Base-by-base conservation (phyloP, 2,888 invertebrate genomes). In the Keiferia lycopersicella region DNA sequence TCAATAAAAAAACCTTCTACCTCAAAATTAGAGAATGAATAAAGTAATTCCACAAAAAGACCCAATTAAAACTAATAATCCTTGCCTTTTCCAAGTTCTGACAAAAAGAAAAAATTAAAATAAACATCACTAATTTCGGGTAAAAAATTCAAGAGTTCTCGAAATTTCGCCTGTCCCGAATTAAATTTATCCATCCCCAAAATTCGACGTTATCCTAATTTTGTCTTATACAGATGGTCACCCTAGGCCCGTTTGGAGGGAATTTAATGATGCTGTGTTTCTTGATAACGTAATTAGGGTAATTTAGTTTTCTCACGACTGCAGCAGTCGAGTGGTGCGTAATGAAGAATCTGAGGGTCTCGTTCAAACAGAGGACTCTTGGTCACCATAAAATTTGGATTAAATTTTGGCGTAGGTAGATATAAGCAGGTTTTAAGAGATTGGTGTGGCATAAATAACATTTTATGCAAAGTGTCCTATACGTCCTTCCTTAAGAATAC, bases 201-300 rank as follows among this genome's bases (percentile, higher is more conserved):
- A 58, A 16, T 39, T 39, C 58, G 12, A 18, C 39, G 16, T 58
- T 58, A 58, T 58, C 58, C 58, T 58, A 58, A 58, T 58, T 58
- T 39, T 58, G 58, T 58, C 39, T 20, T 26, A 18, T 58, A 20
- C 16, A 58, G 39, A 58, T 58, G 58, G 58, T 39, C 39, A 58
- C 58, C 58, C 58, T 22, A 26, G 58, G 38, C 18, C 57, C 58
- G 58, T 39, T 58, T 58, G 18, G 39, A 34, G 56, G 38, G 60
- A 65, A 65, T 63, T 65, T 65, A 65, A 65, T 63, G 63, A 61
- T 56, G 63, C 63, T 63, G 63, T 65, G 62, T 65, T 61, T 56
- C 63, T 63, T 65, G 65, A 65, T 65, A 65, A 63, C 48, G 50
- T 65, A 63, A 65, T 65, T 65, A 63, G 65, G 63, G 56, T 57